Conservation (phyloP, 2,113 vertebrate genomes). For the Engraulis encrasicolus region DNA sequence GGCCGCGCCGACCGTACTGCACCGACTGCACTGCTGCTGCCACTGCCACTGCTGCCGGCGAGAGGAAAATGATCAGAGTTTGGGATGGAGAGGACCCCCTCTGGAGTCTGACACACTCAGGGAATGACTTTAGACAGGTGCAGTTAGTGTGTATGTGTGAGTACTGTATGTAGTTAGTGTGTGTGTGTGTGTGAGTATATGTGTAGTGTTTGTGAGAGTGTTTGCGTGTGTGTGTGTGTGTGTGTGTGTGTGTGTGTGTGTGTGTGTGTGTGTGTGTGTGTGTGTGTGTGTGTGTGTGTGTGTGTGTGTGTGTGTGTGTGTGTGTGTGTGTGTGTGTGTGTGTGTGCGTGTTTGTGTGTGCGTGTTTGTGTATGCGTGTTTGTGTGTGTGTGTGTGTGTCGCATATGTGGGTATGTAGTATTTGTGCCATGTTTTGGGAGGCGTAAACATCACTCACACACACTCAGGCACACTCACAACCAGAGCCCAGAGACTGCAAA, state of each 20-base stretch:
- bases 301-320: background rate
- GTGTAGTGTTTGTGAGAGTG: no score
- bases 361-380: background rate
- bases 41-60: background rate
- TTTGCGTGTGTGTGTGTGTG: background rate
- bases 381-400: no score
- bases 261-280: background rate
- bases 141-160: background rate
- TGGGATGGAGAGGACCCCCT: background rate
- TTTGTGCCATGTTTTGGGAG: background rate
- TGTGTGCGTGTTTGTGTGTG: background rate
- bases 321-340: background rate
- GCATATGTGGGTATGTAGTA: no score
- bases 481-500: no score
- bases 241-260: background rate
- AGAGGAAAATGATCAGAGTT: background rate
- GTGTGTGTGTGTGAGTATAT: slow-evolving; percentile 16
- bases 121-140: background rate
- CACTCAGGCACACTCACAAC: background rate
- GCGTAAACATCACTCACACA: background rate
- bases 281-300: no score
- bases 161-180: background rate
- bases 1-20: no score
- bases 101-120: background rate
- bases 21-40: no score